Evolutionary conservation across 1,140 invertebrate genomes (phyloP), one percentile per base, ranked within the genome.

Genomic region (Leucophenga varia): DNA sequence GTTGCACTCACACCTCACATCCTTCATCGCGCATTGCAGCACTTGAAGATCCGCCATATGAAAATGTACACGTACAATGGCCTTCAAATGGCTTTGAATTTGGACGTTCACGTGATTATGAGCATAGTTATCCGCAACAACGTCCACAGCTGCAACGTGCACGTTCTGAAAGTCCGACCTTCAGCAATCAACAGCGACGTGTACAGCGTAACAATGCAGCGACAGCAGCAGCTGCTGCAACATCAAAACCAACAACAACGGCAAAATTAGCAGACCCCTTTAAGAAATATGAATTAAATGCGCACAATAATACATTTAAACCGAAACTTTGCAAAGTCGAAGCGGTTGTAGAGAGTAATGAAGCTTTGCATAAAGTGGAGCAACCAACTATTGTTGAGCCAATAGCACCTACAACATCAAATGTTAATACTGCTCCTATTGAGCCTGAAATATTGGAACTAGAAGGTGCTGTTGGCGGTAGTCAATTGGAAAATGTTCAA

Each of bases 31-130:
- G n/a, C n/a, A n/a, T n/a, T n/a, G n/a, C n/a, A n/a, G n/a, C n/a
- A n/a, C n/a, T 61, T 19, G 71, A 74, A 48, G 71, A 74, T 55
- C 72, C 72, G 0, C 72, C 72, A 2, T 74, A 74, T 37, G 71
- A 74, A 42, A 74, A 74, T 53, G 71, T 74, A 2, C 71, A 74
- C 30, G 71, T 74, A 5, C 71, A 74, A 42, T 74, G 72, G 72
- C 71, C 74, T 19, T n/a, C n/a, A n/a, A 74, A 74, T 52, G 71
- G 71, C 16, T 74, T 74, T 10, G 71, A 74, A 38, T 74, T 74
- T 40, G 71, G 71, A 14, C 47, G 71, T 13, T 74, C 71, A 5
- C 53, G 71, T 5, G 71, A 74, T 34, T 56, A 63, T 54, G 70
- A 73, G 39, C 49, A 52, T 31, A 50, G 42, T 28, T 59, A 55